Conservation (phyloP, 2,797 vertebrate genomes). For the Eupleurogrammus muticus region DNA sequence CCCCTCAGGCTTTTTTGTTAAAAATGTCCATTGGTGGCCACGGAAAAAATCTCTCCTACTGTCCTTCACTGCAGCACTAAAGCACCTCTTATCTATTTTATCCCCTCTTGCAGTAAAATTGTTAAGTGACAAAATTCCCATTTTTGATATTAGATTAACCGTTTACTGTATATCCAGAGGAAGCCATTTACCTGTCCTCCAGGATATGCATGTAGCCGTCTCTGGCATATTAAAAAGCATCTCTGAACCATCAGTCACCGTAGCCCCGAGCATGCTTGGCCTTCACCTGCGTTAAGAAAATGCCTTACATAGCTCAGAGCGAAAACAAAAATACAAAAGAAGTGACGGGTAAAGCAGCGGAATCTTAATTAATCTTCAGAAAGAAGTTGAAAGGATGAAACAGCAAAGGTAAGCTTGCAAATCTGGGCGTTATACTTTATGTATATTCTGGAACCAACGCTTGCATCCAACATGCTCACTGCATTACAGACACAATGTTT, state of each 20-base stretch:
- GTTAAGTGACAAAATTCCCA: background rate
- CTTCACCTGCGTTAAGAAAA: background rate
- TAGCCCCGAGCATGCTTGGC: background rate
- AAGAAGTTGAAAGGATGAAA: background rate
- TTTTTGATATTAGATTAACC: slow-evolving; percentile 15
- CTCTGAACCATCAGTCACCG: background rate
- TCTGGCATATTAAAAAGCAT: slow-evolving; percentile 20
- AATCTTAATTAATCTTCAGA: background rate
- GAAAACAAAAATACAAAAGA: slow-evolving; percentile 1
- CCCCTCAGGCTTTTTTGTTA: background rate
- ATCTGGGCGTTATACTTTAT: no score
- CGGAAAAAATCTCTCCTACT: background rate
- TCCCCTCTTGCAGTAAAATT: slow-evolving; percentile 10
- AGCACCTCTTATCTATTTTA: background rate
- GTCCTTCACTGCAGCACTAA: background rate
- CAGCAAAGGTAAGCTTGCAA: background rate
- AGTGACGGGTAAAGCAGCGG: background rate
- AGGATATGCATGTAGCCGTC: slow-evolving; percentile 1
- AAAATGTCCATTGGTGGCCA: background rate
- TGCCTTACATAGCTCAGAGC: background rate
- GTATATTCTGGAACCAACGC: no score
- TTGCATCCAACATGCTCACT: no score
- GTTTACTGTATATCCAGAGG: no score
- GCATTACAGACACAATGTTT: no score
- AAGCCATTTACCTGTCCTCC: background rate